phyloP scores from a whole-genome alignment of 2,888 invertebrate species.

The Coleophora deauratella region DNA sequence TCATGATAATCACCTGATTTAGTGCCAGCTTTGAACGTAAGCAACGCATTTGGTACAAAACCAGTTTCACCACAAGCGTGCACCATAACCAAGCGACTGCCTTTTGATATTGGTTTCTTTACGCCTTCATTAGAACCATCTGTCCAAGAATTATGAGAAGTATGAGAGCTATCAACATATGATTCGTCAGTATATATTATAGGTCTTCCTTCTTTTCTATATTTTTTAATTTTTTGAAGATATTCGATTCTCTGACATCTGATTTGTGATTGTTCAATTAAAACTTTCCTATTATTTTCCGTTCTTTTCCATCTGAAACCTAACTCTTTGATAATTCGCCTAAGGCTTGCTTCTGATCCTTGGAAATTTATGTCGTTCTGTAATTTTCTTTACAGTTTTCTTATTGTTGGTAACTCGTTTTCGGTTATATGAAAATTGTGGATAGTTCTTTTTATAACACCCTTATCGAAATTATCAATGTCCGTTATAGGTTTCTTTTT shows the following conservation, averaged over 20 bases:
- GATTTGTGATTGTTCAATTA: slow-evolving; percentile 10
- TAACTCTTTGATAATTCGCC: slow-evolving; percentile 8
- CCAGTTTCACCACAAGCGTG: slow-evolving; percentile 14
- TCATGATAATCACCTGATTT: slow-evolving; percentile 2
- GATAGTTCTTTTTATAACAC: slow-evolving; percentile 6
- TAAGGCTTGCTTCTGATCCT: slow-evolving; percentile 12
- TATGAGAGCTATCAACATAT: slow-evolving; percentile 10
- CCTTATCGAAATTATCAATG: slow-evolving; percentile 1
- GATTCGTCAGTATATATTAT: no score
- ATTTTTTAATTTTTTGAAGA: slow-evolving; percentile 9
- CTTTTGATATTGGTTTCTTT: slow-evolving; percentile 11
- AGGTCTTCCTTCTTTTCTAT: slow-evolving; percentile 11
- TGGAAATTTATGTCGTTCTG: slow-evolving; percentile 12
- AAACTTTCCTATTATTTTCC: slow-evolving; percentile 15
- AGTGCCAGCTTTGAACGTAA: slow-evolving; percentile 10
- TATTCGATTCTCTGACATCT: slow-evolving; percentile 10
- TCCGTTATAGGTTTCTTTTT: slow-evolving; percentile 3
- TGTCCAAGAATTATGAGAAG: slow-evolving; percentile 6
- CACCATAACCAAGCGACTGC: slow-evolving; percentile 10
- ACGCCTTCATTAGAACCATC: slow-evolving; percentile 6
- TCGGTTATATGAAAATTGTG: slow-evolving; percentile 8
- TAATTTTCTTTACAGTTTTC: slow-evolving; percentile 4
- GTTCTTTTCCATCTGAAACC: slow-evolving; percentile 15
- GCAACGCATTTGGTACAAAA: slow-evolving; percentile 12
- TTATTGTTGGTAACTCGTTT: slow-evolving; percentile 11